Evolutionary conservation across 2,888 invertebrate genomes (phyloP).

Genomic region (Drosophila mercatorum): DNA sequence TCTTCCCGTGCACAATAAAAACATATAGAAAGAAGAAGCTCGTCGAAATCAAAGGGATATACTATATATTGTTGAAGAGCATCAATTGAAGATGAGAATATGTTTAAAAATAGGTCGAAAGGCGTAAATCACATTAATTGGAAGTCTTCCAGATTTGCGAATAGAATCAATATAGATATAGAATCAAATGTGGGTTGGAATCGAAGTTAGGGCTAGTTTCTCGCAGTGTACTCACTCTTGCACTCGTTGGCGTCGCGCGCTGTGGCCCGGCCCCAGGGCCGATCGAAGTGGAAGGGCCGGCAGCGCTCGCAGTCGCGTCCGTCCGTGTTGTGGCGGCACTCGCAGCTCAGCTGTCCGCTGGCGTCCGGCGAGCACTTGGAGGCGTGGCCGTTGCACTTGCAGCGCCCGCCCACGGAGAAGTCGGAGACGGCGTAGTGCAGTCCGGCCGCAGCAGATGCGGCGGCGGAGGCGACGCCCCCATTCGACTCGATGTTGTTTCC

Average conservation of each 20-base stretch:
- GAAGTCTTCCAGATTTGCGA: neutral
- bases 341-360: slow-evolving; percentile 91
- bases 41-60: neutral
- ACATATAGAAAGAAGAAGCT: neutral
- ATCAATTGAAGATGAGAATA: neutral
- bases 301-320: slow-evolving; percentile 99
- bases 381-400: slow-evolving; percentile 99
- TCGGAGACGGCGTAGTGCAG: slow-evolving; percentile 96
- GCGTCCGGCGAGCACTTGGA: slow-evolving; percentile 89
- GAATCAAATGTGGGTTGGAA: no score
- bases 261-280: slow-evolving; percentile 99
- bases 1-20: neutral
- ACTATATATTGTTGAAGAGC: neutral
- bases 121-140: neutral
- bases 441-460: slow-evolving; percentile 76
- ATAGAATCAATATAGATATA: no score
- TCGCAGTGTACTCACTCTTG: slow-evolving; percentile 91
- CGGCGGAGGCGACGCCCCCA: slow-evolving; percentile 18
- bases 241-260: slow-evolving; percentile 98
- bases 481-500: slow-evolving; percentile 39
- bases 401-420: slow-evolving; percentile 98
- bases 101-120: slow-evolving; percentile 1
- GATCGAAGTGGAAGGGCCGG: slow-evolving; percentile 99
- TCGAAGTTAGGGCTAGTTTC: neutral
- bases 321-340: slow-evolving; percentile 99